Percentiles rank a stretch among this genome's conserved stretches.
Conservation (phyloP, 2,888 invertebrate genomes). For the Myathropa florea region DNA sequence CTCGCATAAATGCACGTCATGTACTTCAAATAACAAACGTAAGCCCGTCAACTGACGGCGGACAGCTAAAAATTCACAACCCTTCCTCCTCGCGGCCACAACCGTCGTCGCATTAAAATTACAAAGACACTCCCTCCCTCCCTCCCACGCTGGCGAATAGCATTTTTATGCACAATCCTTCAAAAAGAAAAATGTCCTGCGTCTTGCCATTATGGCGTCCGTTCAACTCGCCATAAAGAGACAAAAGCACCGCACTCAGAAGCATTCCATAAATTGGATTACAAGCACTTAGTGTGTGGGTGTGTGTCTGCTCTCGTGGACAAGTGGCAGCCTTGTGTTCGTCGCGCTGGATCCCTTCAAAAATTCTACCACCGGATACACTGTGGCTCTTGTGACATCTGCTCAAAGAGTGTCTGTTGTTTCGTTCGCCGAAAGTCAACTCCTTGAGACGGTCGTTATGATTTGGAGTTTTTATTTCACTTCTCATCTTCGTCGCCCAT, state of each 20-base stretch:
- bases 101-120: not conserved
- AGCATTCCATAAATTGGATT: conserved; percentile 59
- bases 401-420: not conserved
- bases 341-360: not conserved
- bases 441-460: conserved; percentile 12
- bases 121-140: not conserved
- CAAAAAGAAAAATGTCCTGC: conserved; percentile 6
- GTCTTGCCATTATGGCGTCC: not conserved
- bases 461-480: not conserved
- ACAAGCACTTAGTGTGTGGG: conserved; percentile 16
- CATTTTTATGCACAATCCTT: conserved; percentile 16
- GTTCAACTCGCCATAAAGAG: conserved; percentile 38
- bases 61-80: not conserved
- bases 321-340: conserved; percentile 22
- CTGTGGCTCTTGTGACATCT: conserved; percentile 10
- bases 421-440: conserved; percentile 27
- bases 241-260: conserved; percentile 25
- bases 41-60: not conserved
- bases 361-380: conserved; percentile 13
- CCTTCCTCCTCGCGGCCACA: not conserved
- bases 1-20: not conserved
- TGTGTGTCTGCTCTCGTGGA: not conserved
- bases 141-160: not conserved
- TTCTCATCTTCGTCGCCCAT: not conserved
- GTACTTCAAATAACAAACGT: not conserved